Evolutionary conservation across 2,888 invertebrate species (phyloP).

Genomic region (Acrobasis suavella): DNA sequence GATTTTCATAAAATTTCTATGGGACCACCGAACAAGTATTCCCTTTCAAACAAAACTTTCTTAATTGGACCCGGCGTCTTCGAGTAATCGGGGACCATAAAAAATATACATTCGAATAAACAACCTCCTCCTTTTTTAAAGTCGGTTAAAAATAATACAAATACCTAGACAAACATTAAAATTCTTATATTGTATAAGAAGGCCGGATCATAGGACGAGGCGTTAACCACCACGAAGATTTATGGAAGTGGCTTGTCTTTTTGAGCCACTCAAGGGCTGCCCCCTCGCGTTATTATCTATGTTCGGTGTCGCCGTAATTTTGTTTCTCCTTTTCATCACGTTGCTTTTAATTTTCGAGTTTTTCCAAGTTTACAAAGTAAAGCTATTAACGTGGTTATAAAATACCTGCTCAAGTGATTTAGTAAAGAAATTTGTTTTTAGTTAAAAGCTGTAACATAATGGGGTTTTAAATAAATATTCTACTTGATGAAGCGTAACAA

Average conservation of each 20-base stretch:
- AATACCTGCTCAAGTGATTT: constrained; percentile 7
- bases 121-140: no score
- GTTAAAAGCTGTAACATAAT: background rate
- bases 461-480: background rate
- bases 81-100: no score
- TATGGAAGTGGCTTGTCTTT: constrained; percentile 70
- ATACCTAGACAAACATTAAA: no score
- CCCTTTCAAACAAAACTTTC: no score
- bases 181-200: background rate
- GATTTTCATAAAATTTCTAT: no score
- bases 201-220: constrained; percentile 59
- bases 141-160: no score
- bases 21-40: no score
- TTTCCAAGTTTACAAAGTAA: constrained; percentile 29
- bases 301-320: constrained; percentile 58
- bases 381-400: constrained; percentile 14
- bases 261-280: constrained; percentile 58
- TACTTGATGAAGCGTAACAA: background rate
- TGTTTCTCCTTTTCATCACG: constrained; percentile 50
- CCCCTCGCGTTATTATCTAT: constrained; percentile 60
- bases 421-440: background rate
- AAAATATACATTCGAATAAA: no score
- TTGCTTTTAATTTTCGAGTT: constrained; percentile 53
- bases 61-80: no score
- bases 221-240: constrained; percentile 70